Percentiles rank a stretch among this genome's conserved stretches.
These are phyloP conservation scores for Petrosia ficiformis DNA, from an alignment of 37 sponge, comb jelly and placozoan genomes.

Conservation along the genomic window DNA sequence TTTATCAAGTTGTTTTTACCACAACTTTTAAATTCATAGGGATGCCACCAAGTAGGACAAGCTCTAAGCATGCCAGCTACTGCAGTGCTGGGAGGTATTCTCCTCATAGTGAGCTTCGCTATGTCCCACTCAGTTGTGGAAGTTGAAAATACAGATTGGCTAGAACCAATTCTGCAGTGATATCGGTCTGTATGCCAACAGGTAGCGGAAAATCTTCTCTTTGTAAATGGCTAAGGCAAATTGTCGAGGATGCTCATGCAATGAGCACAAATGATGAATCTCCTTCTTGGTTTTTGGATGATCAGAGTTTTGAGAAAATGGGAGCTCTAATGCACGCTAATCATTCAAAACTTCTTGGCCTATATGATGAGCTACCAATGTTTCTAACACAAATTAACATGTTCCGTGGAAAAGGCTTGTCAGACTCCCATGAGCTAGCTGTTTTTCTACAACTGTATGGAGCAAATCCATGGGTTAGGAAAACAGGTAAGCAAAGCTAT, in stretches of 20 bases:
- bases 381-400: constrained; percentile 8
- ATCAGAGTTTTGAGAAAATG: constrained; percentile 9
- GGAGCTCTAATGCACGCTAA: constrained; percentile 8
- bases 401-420: constrained; percentile 5
- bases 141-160: constrained; percentile 1
- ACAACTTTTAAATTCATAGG: constrained; percentile 1
- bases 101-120: neutral
- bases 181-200: constrained; percentile 13
- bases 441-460: constrained; percentile 38
- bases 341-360: constrained; percentile 6
- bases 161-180: constrained; percentile 10
- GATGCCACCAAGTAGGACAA: constrained; percentile 22
- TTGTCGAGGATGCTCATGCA: neutral
- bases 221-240: neutral
- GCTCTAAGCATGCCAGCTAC: constrained; percentile 20
- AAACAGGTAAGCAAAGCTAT: constrained; percentile 28
- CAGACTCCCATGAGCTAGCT: constrained; percentile 37
- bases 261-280: neutral
- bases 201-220: constrained; percentile 17
- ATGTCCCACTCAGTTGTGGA: constrained; percentile 13
- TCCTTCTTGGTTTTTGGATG: constrained; percentile 7
- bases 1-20: no score
- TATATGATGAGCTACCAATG: constrained; percentile 12
- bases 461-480: constrained; percentile 25
- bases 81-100: constrained; percentile 21